Conservation (phyloP, 1,140 invertebrate species). For the Neuroterus valhalla region DNA sequence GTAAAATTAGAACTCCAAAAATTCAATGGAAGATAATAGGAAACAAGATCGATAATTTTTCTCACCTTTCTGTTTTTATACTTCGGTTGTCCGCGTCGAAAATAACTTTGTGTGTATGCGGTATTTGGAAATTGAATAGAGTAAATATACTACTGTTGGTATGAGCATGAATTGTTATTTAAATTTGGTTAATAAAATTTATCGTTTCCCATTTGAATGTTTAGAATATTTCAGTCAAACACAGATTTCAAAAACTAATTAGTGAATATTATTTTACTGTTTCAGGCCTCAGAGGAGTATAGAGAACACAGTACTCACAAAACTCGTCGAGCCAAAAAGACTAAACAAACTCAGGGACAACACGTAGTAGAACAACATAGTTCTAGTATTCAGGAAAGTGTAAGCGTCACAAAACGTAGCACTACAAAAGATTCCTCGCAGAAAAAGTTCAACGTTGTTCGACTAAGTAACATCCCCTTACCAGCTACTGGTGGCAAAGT, state of each 20-base stretch:
- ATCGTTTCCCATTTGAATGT: too few species aligned
- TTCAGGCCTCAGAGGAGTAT: constrained; percentile 72
- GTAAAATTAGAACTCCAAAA: too few species aligned
- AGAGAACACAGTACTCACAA: constrained; percentile 68
- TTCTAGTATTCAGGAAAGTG: constrained; percentile 65
- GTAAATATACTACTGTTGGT: too few species aligned
- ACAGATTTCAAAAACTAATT: neutral
- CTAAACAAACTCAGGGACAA: constrained; percentile 66
- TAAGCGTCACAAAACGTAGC: constrained; percentile 62
- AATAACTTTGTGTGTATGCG: too few species aligned
- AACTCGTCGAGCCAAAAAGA: constrained; percentile 65
- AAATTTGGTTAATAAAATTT: too few species aligned
- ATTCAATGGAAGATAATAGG: too few species aligned
- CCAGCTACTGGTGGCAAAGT: constrained; percentile 83
- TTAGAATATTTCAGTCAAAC: too few species aligned
- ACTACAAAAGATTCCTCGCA: constrained; percentile 60
- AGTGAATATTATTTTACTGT: constrained; percentile 34
- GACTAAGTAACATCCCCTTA: constrained; percentile 83
- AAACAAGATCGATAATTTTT: too few species aligned
- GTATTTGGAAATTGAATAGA: too few species aligned
- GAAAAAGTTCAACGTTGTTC: constrained; percentile 78
- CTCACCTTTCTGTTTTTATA: too few species aligned
- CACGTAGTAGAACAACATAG: constrained; percentile 66
- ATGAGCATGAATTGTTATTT: too few species aligned
- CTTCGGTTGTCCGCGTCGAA: too few species aligned